Evolutionary conservation across 2,888 invertebrate species (phyloP).

Genomic region (Malacosoma neustria): DNA sequence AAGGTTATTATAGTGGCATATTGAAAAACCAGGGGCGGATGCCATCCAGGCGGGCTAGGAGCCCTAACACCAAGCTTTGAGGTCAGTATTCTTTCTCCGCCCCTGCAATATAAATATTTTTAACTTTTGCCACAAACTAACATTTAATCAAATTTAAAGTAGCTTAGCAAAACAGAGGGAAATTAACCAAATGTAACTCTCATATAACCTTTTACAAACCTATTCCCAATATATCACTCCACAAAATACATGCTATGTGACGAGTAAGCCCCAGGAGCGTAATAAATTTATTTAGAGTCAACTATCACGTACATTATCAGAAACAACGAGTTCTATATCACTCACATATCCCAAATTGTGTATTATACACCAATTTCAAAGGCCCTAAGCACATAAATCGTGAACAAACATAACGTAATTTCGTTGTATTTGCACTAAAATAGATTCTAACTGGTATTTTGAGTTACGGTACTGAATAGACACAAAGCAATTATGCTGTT

Average conservation of each 20-base stretch:
- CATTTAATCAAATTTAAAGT: too few relatives aligned
- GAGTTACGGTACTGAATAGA: conserved; percentile 46
- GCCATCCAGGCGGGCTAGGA: too few relatives aligned
- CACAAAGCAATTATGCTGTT: conserved; percentile 29
- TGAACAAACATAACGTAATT: conserved; percentile 34
- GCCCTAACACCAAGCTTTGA: too few relatives aligned
- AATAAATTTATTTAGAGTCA: background rate
- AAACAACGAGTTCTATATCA: background rate
- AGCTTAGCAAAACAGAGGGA: too few relatives aligned
- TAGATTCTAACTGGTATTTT: conserved; percentile 57
- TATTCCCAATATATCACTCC: too few relatives aligned
- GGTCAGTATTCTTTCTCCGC: too few relatives aligned
- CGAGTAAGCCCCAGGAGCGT: conserved; percentile 11
- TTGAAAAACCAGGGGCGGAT: too few relatives aligned
- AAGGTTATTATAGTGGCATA: too few relatives aligned
- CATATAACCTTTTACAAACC: too few relatives aligned
- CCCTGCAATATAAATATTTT: too few relatives aligned
- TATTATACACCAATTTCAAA: conserved; percentile 39
- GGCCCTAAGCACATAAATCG: conserved; percentile 41
- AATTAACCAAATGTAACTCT: too few relatives aligned
- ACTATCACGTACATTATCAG: background rate
- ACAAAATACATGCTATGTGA: conserved; percentile 7
- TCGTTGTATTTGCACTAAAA: conserved; percentile 52
- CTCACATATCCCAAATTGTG: conserved; percentile 4
- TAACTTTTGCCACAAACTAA: too few relatives aligned